A percentile compares a stretch with the other conserved stretches of the same genome.
Evolutionary conservation across 2,113 vertebrate genomes (phyloP).

Genomic region (Numenius arquata): DNA sequence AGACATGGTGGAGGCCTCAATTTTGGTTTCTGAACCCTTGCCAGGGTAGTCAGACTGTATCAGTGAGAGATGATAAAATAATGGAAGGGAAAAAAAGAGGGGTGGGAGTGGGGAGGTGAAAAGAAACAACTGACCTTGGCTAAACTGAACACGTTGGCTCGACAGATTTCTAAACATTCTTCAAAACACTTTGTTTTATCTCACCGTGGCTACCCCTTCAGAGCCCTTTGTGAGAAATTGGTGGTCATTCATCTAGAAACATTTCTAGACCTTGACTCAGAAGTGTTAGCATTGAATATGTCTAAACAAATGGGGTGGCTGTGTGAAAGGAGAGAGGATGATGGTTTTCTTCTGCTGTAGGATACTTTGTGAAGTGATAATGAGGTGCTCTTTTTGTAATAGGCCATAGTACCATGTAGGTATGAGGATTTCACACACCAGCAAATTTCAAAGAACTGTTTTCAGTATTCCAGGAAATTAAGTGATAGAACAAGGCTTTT

Average conservation of each 20-base stretch:
- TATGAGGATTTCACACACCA: conserved; percentile 39
- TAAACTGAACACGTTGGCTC: not conserved
- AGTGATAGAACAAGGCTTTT: conserved; percentile 42
- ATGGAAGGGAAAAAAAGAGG: not conserved
- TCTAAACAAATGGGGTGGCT: conserved; percentile 1
- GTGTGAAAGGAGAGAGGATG: not conserved
- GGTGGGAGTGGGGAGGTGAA: rapidly evolving
- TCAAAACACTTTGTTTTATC: not conserved
- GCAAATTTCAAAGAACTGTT: conserved; percentile 33
- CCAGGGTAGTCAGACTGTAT: not conserved
- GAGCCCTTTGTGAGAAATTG: not conserved
- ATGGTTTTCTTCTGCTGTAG: not conserved
- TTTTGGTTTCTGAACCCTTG: not conserved
- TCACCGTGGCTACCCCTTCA: not conserved
- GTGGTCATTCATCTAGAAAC: conserved; percentile 18
- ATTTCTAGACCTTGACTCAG: conserved; percentile 21
- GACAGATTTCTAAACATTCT: not conserved
- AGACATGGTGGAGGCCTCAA: not conserved
- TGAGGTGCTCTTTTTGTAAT: conserved; percentile 5
- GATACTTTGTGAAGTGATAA: conserved; percentile 29
- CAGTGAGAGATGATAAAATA: not conserved
- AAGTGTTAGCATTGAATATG: not conserved
- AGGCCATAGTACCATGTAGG: not conserved
- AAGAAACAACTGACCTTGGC: not conserved
- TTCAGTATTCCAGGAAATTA: conserved; percentile 47